These are phyloP conservation scores for Nesometra sesokonis DNA, from an alignment of 35 echinoderm and acorn worm species.

Conservation along the genomic window DNA sequence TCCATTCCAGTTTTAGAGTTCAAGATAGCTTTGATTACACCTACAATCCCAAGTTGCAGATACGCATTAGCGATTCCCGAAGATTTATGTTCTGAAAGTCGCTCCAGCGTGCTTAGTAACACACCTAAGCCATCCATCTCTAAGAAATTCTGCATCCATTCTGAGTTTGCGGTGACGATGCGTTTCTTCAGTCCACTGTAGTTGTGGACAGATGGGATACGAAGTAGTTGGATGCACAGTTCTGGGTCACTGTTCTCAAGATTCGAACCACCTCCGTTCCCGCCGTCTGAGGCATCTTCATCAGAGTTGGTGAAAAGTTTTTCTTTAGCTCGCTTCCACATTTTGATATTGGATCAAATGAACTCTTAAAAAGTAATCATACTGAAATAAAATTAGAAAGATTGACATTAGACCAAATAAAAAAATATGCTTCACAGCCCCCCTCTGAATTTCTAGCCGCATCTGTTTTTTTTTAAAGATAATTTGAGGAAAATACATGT, in stretches of 20 bases:
- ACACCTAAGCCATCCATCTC: slow-evolving; percentile 86
- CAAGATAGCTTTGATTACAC: slow-evolving; percentile 90
- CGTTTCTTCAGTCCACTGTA: slow-evolving; percentile 84
- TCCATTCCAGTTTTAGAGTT: slow-evolving; percentile 88
- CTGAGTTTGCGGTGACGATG: slow-evolving; percentile 21
- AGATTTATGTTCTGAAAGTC: slow-evolving; percentile 57
- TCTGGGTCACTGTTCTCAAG: slow-evolving; percentile 92
- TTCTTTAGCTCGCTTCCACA: background rate
- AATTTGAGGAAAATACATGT: too few species aligned
- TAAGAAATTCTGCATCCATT: slow-evolving; percentile 95
- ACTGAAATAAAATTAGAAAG: background rate
- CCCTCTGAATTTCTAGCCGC: too few species aligned
- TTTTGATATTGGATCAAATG: background rate
- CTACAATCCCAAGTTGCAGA: slow-evolving; percentile 76
- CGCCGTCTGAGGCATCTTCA: background rate
- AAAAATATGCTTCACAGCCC: too few species aligned
- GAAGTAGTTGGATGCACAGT: slow-evolving; percentile 85
- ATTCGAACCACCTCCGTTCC: background rate
- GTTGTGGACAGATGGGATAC: slow-evolving; percentile 72
- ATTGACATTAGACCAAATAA: too few species aligned
- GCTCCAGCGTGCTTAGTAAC: slow-evolving; percentile 55
- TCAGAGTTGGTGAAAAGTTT: background rate
- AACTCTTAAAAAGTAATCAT: background rate
- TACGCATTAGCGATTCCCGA: slow-evolving; percentile 53
- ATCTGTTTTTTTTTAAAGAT: too few species aligned